phyloP scores from a whole-genome alignment of 2,888 invertebrate species.

The Clepsis dumicolana region DNA sequence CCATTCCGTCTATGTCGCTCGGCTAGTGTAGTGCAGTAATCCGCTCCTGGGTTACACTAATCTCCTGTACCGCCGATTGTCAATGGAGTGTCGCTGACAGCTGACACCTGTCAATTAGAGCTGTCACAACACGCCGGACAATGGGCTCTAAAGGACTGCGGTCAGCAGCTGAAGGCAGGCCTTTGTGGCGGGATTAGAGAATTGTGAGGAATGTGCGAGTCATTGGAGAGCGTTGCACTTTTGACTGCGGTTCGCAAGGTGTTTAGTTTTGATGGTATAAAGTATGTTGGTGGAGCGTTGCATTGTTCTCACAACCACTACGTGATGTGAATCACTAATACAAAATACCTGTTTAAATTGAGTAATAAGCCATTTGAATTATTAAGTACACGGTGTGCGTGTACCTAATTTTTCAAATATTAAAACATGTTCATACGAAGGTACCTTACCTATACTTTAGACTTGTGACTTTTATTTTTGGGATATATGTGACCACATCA shows the following conservation, averaged over 20 bases:
- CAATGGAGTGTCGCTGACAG: constrained; percentile 6
- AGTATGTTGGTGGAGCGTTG: neutral
- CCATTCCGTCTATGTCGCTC: constrained; percentile 2
- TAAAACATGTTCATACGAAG: no score
- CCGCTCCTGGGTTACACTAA: constrained; percentile 16
- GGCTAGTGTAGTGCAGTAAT: no score
- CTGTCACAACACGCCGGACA: constrained; percentile 12
- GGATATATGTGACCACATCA: no score
- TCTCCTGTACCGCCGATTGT: constrained; percentile 15
- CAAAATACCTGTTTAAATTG: no score
- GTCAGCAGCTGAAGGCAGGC: neutral
- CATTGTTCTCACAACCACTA: no score
- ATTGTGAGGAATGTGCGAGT: neutral
- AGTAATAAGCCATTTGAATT: no score
- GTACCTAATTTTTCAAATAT: no score
- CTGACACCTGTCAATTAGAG: constrained; percentile 17
- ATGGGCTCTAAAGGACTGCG: neutral
- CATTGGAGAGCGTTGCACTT: neutral
- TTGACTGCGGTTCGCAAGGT: neutral
- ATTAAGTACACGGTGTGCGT: no score
- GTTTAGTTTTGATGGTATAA: neutral
- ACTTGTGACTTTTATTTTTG: no score
- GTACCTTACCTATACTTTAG: no score
- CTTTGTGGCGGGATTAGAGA: neutral
- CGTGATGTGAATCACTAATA: no score